Base-by-base conservation (phyloP, 2,113 vertebrate genomes). In the Corythornis vintsioides region DNA sequence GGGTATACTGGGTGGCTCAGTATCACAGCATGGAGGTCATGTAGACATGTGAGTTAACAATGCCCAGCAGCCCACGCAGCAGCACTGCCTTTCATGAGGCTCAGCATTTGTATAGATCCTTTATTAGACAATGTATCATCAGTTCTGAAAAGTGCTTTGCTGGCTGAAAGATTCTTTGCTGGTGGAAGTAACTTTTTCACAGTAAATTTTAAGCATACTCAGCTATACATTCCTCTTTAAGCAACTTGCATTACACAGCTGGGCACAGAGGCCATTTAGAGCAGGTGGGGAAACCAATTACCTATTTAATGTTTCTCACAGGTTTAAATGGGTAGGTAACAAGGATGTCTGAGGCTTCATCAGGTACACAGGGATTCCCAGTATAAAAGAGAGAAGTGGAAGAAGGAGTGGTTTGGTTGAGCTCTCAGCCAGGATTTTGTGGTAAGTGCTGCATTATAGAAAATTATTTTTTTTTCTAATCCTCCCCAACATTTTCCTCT, bases 401-500 rank as follows among this genome's bases (percentile, higher is more conserved):
- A 2, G 8, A 1, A 3, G 4, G 15, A 2, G 3, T 40, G 28
- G 3, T 38, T 59, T 82, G 43, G 24, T 2, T 31, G n/a, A 64
- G 40, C 2, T 4, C 1, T 1, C 5, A 7, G 7, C 1, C 0
- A 2, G 57, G n/a, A 3, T 6, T 43, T 64, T 60, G 3, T 9
- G 15, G 35, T 69, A 52, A 76, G 59, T 52, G 16, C 8, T 77
- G 11, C 1, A 0, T 86, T 40, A 3, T 35, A 35, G 38, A 38
- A 15, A 7, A 10, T n/a, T n/a, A n/a, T 3, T 47, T 12, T 2
- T 33, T 47, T 12, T 2, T 33, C 6, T 40, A 1, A 9, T 10
- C 6, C 13, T 57, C 47, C 31, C 2, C 2, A 55, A 4, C 1
- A 0, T 28, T 50, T 61, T 2, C 6, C 55, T 31, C 9, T 19